Base-by-base conservation (phyloP, 1,140 invertebrate species). In the Caenorhabditis briggsae region DNA sequence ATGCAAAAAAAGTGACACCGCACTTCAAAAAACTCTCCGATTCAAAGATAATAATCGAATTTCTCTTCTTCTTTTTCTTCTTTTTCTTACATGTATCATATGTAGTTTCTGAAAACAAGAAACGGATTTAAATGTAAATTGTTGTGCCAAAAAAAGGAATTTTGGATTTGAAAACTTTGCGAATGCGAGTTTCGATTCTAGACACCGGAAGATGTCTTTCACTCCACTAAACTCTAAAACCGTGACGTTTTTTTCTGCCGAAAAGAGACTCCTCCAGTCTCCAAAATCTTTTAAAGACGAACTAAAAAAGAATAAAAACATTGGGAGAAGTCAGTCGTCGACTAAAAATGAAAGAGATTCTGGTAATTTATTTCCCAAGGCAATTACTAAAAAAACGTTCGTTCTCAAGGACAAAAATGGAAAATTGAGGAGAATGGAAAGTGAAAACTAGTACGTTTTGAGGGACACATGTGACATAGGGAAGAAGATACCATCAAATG, bases 371-470 rank as follows among this genome's bases (percentile, higher is more conserved):
- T 78, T 78, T 78, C 70, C 46, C 46, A 23, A 78, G 70, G 70
- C 70, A 78, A 78, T 78, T 78, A 78, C 20, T 78, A 25, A 78
- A 78, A 64, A 78, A 78, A 50, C 70, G 70, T 78, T 78, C 70
- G 70, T 50, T 78, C 23, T 53, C 46, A 78, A 78, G 70, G 70
- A 12, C 70, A 50, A 50, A 70, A 78, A 78, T 33, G n/a, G 46
- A 78, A 50, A 78, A 78, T 78, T 78, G 70, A 50, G 70, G 50
- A 78, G 12, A 50, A 14, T 5, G 8, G 43, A 70, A 5, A 53
- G 14, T 23, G 14, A 78, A 23, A 78, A 78, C 70, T 78, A 46
- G 70, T 78, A 78, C 23, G 70, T 53, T 78, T 50, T 48, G 70
- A 78, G 70, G 70, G 70, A 78, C 70, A n/a, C n/a, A n/a, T n/a